phyloP scores from a whole-genome alignment of 1,140 invertebrate genomes.

The Antheraea mylitta region DNA sequence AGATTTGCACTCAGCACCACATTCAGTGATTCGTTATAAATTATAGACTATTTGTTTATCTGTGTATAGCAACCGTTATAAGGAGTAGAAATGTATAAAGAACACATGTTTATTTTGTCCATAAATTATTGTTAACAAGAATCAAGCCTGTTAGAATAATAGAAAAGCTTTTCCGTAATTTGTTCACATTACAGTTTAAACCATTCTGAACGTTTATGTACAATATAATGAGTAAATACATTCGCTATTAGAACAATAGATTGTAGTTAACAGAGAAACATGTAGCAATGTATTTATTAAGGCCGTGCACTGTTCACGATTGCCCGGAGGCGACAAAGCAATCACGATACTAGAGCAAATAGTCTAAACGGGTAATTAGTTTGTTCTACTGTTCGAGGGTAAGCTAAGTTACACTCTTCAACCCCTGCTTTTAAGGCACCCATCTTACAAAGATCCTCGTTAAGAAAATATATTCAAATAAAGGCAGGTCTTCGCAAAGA shows the following conservation, averaged over 20 bases:
- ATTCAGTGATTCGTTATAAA: too few relatives aligned
- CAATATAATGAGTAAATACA: constrained; percentile 11
- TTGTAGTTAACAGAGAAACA: constrained; percentile 20
- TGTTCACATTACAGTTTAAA: constrained; percentile 16
- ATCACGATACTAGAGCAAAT: constrained; percentile 58
- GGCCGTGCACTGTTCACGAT: constrained; percentile 26
- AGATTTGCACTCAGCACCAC: too few relatives aligned
- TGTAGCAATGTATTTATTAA: constrained; percentile 26
- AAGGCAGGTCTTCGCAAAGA: neutral
- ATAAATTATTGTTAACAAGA: neutral
- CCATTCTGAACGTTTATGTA: constrained; percentile 7
- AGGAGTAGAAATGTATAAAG: neutral
- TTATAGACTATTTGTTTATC: too few relatives aligned
- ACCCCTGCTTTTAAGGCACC: constrained; percentile 7
- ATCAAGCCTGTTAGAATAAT: neutral
- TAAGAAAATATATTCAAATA: constrained; percentile 13
- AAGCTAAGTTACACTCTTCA: constrained; percentile 14
- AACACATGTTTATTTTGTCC: neutral
- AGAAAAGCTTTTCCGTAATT: neutral
- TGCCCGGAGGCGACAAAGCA: constrained; percentile 50
- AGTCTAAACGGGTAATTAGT: constrained; percentile 71
- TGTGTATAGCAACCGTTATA: too few relatives aligned
- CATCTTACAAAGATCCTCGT: constrained; percentile 16
- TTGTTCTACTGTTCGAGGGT: constrained; percentile 47
- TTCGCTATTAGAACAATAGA: constrained; percentile 15